Base-by-base conservation (phyloP, 2,113 vertebrate species). In the Nerophis lumbriciformis region DNA sequence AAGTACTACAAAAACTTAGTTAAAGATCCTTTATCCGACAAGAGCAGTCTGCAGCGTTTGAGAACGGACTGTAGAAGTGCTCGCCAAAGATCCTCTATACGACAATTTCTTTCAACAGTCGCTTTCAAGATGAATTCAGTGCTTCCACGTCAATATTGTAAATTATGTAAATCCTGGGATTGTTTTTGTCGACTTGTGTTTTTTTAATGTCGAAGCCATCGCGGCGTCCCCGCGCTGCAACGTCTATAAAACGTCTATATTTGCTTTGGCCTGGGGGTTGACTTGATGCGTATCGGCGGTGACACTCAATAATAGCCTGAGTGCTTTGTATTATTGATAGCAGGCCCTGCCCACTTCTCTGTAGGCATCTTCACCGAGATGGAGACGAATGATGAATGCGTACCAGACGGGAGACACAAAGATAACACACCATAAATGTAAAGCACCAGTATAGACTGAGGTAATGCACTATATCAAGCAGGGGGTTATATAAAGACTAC, bases 231-330 rank as follows among this genome's bases (percentile, higher is more conserved):
- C 58, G 62, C 52, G n/a, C 6, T 6, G 48, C 42, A 45, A 12
- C 3, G 48, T 63, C 54, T 7, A 39, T 14, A 5, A 67, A 60
- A 70, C 55, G 10, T 73, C 75, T 80, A 59, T 72, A 72, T 83
- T 71, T 75, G 69, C 71, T 73, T 66, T 57, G 56, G 76, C 77
- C 75, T 63, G 21, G 5, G 80, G 73, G 54, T n/a, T 10, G 52
- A 59, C 61, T 72, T 71, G 79, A 85, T 78, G 68, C 61, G 49
- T 82, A 85, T 80, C 52, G 81, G 75, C 58, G 75, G 71, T 39
- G 77, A 71, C 67, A 54, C 67, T 85, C 81, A 48, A 82, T 82
- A 82, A 77, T 15, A 42, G 65, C 51, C 75, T 19, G 13, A 57
- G 59, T 76, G 76, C 66, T 62, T 21, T 5, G 1, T 56, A 12